phyloP scores from a whole-genome alignment of 2,113 vertebrate genomes.

The Gasterosteus nipponicus region DNA sequence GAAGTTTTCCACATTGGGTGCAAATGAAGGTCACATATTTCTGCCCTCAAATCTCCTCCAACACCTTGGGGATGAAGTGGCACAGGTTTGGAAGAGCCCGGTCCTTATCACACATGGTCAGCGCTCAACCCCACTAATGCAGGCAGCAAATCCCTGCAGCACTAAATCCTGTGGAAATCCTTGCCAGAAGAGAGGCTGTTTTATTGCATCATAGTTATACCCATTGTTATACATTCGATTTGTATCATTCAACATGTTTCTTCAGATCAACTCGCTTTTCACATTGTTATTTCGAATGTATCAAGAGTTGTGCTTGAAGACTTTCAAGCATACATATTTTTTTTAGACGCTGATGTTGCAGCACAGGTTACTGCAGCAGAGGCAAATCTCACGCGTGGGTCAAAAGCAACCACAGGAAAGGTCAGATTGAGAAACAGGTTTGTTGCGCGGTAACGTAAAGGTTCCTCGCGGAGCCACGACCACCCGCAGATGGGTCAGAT shows the following conservation, averaged over 20 bases:
- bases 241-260: neutral
- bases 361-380: constrained; percentile 15
- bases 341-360: neutral
- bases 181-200: neutral
- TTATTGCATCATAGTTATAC: neutral
- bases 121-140: neutral
- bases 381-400: neutral
- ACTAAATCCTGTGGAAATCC: neutral
- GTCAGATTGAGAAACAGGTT: constrained; percentile 31
- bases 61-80: constrained; percentile 3
- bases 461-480: neutral
- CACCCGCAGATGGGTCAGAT: constrained; percentile 23
- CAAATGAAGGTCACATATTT: neutral
- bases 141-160: constrained; percentile 9
- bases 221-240: neutral
- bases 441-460: constrained; percentile 1
- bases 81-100: neutral
- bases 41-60: constrained; percentile 9
- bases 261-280: neutral
- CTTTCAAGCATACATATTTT: neutral
- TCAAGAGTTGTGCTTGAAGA: neutral
- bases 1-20: neutral
- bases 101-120: neutral
- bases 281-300: neutral
- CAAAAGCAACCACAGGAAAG: constrained; percentile 34